Percentiles rank a stretch among this genome's conserved stretches.
These are phyloP conservation scores for Melitaea cinxia DNA, from an alignment of 1,140 invertebrate genomes.

Conservation along the genomic window DNA sequence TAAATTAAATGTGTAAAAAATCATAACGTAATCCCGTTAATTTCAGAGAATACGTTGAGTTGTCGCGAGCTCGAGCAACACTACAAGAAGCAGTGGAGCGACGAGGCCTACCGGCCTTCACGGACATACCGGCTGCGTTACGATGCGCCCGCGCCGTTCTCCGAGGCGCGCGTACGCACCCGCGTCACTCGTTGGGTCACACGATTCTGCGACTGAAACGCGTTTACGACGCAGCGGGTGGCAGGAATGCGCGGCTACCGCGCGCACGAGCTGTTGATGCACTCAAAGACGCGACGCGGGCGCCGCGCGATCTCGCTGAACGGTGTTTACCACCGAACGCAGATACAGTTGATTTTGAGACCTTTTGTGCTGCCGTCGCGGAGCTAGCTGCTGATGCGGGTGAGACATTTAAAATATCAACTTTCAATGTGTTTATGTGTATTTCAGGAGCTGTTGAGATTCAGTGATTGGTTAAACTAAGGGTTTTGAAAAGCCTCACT, in stretches of 20 bases:
- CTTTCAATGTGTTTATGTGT: background rate
- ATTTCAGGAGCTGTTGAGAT: background rate
- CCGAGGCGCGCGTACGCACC: constrained; percentile 64
- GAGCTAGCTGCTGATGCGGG: constrained; percentile 79
- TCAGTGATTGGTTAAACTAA: background rate
- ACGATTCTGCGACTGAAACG: constrained; percentile 72
- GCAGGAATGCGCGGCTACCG: constrained; percentile 50
- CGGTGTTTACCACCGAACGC: constrained; percentile 50
- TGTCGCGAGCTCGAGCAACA: constrained; percentile 84
- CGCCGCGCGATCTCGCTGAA: constrained; percentile 53
- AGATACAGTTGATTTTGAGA: constrained; percentile 78
- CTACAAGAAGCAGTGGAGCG: constrained; percentile 85
- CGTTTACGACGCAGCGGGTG: constrained; percentile 73
- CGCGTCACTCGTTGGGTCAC: constrained; percentile 66
- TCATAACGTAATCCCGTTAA: background rate
- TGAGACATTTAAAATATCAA: constrained; percentile 26
- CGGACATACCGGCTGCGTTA: constrained; percentile 83
- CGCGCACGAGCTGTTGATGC: constrained; percentile 59
- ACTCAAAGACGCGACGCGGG: constrained; percentile 60
- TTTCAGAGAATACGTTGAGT: constrained; percentile 85
- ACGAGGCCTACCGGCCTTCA: constrained; percentile 84
- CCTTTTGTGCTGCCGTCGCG: constrained; percentile 82
- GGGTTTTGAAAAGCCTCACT: background rate
- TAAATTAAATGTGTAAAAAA: background rate
- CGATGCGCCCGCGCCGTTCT: constrained; percentile 84